Percentiles rank a stretch among this genome's conserved stretches.
Evolutionary conservation across 2,113 vertebrate species (phyloP).

Genomic region (Procapra przewalskii): DNA sequence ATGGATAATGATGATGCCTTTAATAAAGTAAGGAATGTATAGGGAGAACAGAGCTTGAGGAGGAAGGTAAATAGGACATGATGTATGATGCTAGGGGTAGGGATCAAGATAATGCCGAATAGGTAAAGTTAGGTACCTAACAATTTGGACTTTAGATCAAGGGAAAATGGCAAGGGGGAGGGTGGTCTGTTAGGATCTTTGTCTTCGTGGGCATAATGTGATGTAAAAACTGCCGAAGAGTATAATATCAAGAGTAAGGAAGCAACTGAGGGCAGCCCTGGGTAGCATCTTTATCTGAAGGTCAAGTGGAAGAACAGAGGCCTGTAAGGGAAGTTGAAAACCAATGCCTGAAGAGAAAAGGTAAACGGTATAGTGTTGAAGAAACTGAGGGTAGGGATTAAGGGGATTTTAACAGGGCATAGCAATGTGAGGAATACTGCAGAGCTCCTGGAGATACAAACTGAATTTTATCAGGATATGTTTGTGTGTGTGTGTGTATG

Average conservation of each 20-base stretch:
- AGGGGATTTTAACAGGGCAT: background rate
- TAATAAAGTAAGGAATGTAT: background rate
- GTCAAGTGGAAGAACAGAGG: background rate
- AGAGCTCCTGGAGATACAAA: background rate
- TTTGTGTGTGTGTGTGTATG: background rate
- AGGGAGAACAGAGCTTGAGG: background rate
- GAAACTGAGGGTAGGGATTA: background rate
- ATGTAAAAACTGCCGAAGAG: background rate
- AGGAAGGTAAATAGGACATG: background rate
- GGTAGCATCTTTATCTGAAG: background rate
- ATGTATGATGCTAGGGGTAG: background rate
- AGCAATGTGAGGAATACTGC: background rate
- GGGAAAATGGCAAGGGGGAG: background rate
- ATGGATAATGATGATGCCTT: background rate
- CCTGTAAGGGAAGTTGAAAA: background rate
- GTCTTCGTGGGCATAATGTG: background rate
- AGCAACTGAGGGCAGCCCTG: background rate
- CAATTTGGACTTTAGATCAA: background rate
- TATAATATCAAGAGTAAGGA: background rate
- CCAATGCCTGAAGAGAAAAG: background rate
- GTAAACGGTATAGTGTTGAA: background rate
- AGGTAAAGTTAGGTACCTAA: background rate
- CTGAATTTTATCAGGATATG: background rate
- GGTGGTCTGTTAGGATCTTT: background rate
- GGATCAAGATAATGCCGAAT: background rate